phyloP scores from a whole-genome alignment of 1,140 invertebrate genomes.

The Drosophila triauraria region DNA sequence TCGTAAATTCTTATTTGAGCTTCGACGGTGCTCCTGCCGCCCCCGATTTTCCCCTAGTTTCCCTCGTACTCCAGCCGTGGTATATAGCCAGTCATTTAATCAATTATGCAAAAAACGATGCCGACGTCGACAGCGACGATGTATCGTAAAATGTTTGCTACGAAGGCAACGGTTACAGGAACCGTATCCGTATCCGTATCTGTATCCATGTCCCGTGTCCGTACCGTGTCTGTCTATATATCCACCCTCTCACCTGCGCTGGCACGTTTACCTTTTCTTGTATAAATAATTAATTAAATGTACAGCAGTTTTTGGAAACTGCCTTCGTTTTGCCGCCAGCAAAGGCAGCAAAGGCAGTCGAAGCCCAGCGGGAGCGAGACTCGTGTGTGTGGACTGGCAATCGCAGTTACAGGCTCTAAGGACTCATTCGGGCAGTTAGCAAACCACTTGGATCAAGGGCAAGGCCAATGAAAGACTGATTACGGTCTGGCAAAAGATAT shows the following conservation, averaged over 20 bases:
- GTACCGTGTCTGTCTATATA: slow-evolving; percentile 34
- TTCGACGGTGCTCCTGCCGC: not conserved
- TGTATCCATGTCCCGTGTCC: slow-evolving; percentile 25
- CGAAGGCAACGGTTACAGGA: slow-evolving; percentile 44
- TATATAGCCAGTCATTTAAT: slow-evolving; percentile 80
- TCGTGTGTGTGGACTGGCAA: slow-evolving; percentile 10
- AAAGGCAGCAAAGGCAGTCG: not conserved
- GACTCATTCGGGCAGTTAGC: slow-evolving; percentile 57
- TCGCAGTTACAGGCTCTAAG: slow-evolving; percentile 60
- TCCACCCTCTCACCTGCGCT: slow-evolving; percentile 17
- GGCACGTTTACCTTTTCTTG: slow-evolving; percentile 80
- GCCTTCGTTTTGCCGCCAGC: slow-evolving; percentile 16
- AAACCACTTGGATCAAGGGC: slow-evolving; percentile 65
- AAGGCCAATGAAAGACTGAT: slow-evolving; percentile 30
- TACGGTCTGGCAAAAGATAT: not conserved
- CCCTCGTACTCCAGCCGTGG: slow-evolving; percentile 40
- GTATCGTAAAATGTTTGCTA: slow-evolving; percentile 77
- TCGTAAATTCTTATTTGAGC: slow-evolving; percentile 68
- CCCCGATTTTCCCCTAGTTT: not conserved
- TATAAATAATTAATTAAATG: slow-evolving; percentile 83
- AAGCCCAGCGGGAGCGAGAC: not conserved
- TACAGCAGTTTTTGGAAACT: slow-evolving; percentile 68
- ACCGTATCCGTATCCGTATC: slow-evolving; percentile 13
- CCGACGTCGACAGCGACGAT: slow-evolving; percentile 67
- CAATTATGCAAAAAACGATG: slow-evolving; percentile 81